Percentiles rank a stretch among this genome's conserved stretches.
These are phyloP conservation scores for Hyla sarda DNA, from an alignment of 2,113 vertebrate genomes.

Conservation along the genomic window DNA sequence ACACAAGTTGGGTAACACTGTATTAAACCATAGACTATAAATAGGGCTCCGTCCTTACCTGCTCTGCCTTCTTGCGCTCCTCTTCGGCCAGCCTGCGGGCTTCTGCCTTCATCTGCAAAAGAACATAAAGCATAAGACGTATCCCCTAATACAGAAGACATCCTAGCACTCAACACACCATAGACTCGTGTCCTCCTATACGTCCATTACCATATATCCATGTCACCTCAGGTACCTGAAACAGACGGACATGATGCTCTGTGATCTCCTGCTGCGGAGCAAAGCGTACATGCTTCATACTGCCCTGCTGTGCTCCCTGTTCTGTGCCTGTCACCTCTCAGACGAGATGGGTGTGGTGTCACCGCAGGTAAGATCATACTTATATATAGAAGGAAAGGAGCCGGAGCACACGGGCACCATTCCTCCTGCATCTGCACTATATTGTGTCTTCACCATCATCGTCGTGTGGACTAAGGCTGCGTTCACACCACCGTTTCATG, in stretches of 20 bases:
- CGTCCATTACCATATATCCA: neutral
- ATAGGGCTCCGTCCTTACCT: too few species aligned
- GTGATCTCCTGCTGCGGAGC: neutral
- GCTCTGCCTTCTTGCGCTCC: constrained; percentile 75
- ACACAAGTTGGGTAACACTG: too few species aligned
- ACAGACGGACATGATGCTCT: neutral
- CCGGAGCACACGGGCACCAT: too few species aligned
- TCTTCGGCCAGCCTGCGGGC: constrained; percentile 73
- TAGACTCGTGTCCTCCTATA: neutral
- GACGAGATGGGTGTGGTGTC: constrained; percentile 8
- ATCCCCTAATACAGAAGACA: too few species aligned
- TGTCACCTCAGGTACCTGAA: neutral
- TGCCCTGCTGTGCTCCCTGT: neutral
- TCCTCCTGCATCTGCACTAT: too few species aligned
- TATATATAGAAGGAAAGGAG: constrained; percentile 28
- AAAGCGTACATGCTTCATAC: neutral
- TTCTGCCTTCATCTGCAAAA: constrained; percentile 74
- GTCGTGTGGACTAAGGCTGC: too few species aligned
- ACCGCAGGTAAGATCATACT: neutral
- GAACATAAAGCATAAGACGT: too few species aligned
- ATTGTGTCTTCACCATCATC: too few species aligned
- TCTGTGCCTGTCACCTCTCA: neutral
- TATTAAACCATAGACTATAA: too few species aligned
- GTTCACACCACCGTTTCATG: too few species aligned
- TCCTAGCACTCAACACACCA: neutral